Conservation (phyloP, 2,888 invertebrate species). For the Leuctra nigra region DNA sequence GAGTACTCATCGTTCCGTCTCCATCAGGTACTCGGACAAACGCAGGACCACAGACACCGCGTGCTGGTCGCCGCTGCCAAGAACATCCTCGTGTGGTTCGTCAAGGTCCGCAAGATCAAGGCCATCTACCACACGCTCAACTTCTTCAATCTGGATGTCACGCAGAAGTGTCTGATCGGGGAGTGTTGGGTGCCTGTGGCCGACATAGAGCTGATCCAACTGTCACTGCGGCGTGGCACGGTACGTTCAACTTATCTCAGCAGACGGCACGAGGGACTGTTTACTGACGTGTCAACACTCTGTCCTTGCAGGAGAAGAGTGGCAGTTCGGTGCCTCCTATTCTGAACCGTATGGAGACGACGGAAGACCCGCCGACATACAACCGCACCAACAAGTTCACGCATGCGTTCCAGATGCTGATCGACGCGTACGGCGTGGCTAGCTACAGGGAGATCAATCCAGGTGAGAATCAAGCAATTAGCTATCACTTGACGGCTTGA, state of each 20-base stretch:
- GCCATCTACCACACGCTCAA: slow-evolving; percentile 98
- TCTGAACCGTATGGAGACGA: slow-evolving; percentile 45
- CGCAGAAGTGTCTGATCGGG: slow-evolving; percentile 97
- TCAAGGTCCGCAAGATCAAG: slow-evolving; percentile 97
- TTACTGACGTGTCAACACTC: too few relatives aligned
- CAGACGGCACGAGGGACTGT: too few relatives aligned
- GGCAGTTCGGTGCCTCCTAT: slow-evolving; percentile 49
- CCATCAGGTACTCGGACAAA: too few relatives aligned
- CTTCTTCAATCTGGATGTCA: slow-evolving; percentile 96
- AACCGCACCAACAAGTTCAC: slow-evolving; percentile 52
- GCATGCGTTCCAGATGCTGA: slow-evolving; percentile 44
- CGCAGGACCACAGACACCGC: slow-evolving; percentile 92
- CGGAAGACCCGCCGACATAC: slow-evolving; percentile 47
- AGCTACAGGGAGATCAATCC: slow-evolving; percentile 91
- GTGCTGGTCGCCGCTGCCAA: slow-evolving; percentile 97
- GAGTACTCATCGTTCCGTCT: too few relatives aligned
- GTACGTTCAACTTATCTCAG: too few relatives aligned
- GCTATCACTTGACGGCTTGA: too few relatives aligned
- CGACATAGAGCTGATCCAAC: slow-evolving; percentile 85
- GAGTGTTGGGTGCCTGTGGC: slow-evolving; percentile 94
- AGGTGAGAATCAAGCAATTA: too few relatives aligned
- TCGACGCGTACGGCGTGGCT: slow-evolving; percentile 85
- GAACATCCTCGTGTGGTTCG: slow-evolving; percentile 97
- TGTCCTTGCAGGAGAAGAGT: slow-evolving; percentile 46
- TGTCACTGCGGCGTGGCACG: slow-evolving; percentile 89